Base-by-base conservation (phyloP, 2,888 invertebrate genomes). In the Oscheius sp. region DNA sequence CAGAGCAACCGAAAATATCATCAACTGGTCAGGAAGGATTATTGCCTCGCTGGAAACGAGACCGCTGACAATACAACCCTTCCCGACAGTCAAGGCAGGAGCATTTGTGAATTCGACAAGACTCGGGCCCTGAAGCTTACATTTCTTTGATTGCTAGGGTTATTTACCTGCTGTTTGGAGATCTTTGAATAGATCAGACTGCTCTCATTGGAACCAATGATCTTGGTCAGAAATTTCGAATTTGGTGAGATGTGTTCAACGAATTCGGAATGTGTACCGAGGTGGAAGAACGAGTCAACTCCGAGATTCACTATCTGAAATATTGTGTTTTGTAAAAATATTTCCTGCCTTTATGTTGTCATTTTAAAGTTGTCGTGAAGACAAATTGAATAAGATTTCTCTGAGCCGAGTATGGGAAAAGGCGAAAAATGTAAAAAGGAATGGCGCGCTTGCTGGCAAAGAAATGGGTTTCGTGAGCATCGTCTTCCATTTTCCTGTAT, bases 211-310 rank as follows among this genome's bases (percentile, higher is more conserved):
- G 11, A 37, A 5, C 35, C 7, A n/a, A 33, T 60, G 42, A 70
- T 77, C 1, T 60, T 53, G 1, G 47, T 29, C 4, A 48, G 51
- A 53, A 77, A 79, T 10, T 21, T 2, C 0, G 81, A 81, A 3
- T 55, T 32, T 0, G 60, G 50, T 21, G 57, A 29, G 2, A 79
- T 29, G 66, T 79, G 79, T 7, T 74, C 62, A 3, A 77, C 32
- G 35, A 76, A 76, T 51, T 83, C 83, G 2, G 21, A 37, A 21
- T 73, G 76, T 10, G 81, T 80, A 32, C 83, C 83, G 10, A 83
- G 74, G 63, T 83, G 83, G 68, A 76, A 81, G 70, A 83, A 83
- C 5, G 79, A 63, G 9, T 77, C 66, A 1, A 13, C 7, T 21
- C 83, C 81, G 9, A 80, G 76, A 35, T 72, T 57, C 9, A 70